Evolutionary conservation across 2,113 vertebrate genomes (phyloP), one percentile per base, ranked within the genome.

Genomic region (Sigmodon hispidus): DNA sequence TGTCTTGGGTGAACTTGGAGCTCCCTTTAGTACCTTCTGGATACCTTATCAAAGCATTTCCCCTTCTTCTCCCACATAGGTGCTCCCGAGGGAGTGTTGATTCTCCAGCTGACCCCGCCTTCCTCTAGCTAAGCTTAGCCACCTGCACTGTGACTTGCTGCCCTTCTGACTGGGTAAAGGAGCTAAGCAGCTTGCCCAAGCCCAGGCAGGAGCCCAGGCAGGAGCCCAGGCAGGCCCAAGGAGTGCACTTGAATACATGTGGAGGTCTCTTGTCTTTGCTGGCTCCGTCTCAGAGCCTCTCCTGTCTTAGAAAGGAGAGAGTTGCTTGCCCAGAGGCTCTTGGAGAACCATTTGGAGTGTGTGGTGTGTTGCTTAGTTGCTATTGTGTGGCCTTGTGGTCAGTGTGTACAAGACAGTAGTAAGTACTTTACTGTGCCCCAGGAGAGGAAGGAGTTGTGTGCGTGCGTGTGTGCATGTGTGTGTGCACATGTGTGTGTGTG

Each of bases 21-120:
- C 31, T 17, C 84, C 43, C 29, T 67, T 57, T 9, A 3, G 84
- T 17, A 69, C 89, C 26, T 81, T 36, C 57, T 43, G 19, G 57
- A 26, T 31, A 5, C 59, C 29, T 0, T 40, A n/a, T 6, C 31
- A 24, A 9, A 1, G 55, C 34, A 0, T 16, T 79, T 61, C 40
- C 43, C 31, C 84, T 52, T 50, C 2, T 3, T 45, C 29, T 93
- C 48, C 34, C n/a, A 45, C 1, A 7, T 5, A 55, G 70, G 55
- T 31, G 5, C 59, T 29, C 15, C 52, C 5, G n/a, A 10, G 1
- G 81, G 36, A n/a, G 69, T n/a, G n/a, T n/a, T n/a, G 16, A 11
- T 12, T 11, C 48, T 70, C 76, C 24, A 19, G 6, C 21, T 22
- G 72, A 72, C 72, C 26, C 67, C 31, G 63, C 31, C 17, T 80